Percentiles rank a stretch among this genome's conserved stretches.
Evolutionary conservation across 2,113 vertebrate genomes (phyloP).

Genomic region (Anas platyrhynchos): DNA sequence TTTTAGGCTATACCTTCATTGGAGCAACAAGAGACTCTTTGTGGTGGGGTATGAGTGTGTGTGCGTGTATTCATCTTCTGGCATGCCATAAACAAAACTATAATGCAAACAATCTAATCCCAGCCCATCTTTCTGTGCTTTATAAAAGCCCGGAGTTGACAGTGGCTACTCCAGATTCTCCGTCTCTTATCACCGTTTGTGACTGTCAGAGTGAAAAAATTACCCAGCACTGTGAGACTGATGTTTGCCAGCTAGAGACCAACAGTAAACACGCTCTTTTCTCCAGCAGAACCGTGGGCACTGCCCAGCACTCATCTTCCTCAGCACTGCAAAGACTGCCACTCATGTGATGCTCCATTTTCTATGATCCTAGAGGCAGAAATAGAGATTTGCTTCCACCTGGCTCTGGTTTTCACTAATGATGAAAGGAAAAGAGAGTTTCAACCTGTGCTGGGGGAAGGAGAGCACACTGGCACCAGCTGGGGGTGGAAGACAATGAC

Average conservation of each 20-base stretch:
- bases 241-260: neutral
- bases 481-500: neutral
- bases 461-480: rapidly evolving
- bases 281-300: neutral
- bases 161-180: neutral
- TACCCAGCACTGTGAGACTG: neutral
- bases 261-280: neutral
- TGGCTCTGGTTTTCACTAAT: neutral
- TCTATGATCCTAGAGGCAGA: neutral
- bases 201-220: neutral
- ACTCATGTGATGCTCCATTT: neutral
- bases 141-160: neutral
- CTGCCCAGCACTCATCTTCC: neutral
- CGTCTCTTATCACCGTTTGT: neutral
- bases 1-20: neutral
- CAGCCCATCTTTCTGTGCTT: neutral
- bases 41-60: neutral
- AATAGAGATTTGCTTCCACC: neutral
- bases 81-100: neutral
- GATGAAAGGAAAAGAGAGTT: neutral
- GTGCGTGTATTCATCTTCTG: neutral
- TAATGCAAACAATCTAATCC: neutral
- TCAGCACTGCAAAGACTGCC: neutral
- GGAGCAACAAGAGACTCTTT: neutral
- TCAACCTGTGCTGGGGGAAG: neutral